Conservation (phyloP, 2,888 invertebrate species). For the Pinctada fucata region DNA sequence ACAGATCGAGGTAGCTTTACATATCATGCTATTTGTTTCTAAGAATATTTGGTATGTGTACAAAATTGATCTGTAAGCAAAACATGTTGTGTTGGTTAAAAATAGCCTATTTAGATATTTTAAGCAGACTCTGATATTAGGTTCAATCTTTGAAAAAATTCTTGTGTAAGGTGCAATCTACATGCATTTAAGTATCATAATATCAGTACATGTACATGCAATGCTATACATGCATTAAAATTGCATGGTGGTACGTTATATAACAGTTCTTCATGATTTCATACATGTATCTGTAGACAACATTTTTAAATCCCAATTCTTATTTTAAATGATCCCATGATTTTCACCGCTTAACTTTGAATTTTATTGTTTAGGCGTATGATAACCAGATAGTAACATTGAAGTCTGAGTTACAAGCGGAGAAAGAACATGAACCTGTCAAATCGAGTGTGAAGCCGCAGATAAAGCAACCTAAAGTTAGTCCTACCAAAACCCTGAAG, state of each 20-base stretch:
- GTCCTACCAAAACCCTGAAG: constrained; percentile 46
- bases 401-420: constrained; percentile 74
- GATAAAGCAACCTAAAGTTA: constrained; percentile 77
- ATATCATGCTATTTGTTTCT: neutral
- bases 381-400: constrained; percentile 74
- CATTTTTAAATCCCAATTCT: no score
- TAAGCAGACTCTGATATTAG: neutral
- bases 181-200: no score
- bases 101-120: neutral
- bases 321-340: no score
- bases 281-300: no score
- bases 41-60: neutral
- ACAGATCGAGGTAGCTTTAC: constrained; percentile 77
- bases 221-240: no score
- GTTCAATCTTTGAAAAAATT: neutral
- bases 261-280: no score
- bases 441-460: constrained; percentile 75
- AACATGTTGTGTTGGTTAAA: neutral
- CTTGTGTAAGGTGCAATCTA: neutral
- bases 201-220: no score
- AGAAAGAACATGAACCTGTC: constrained; percentile 67
- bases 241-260: no score
- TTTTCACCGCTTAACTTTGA: no score
- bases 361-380: constrained; percentile 67
- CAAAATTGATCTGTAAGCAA: neutral